Percentiles rank a stretch among this genome's conserved stretches.
phyloP scores from a whole-genome alignment of 2,113 vertebrate genomes.

The Myanophis thanlyinensis region DNA sequence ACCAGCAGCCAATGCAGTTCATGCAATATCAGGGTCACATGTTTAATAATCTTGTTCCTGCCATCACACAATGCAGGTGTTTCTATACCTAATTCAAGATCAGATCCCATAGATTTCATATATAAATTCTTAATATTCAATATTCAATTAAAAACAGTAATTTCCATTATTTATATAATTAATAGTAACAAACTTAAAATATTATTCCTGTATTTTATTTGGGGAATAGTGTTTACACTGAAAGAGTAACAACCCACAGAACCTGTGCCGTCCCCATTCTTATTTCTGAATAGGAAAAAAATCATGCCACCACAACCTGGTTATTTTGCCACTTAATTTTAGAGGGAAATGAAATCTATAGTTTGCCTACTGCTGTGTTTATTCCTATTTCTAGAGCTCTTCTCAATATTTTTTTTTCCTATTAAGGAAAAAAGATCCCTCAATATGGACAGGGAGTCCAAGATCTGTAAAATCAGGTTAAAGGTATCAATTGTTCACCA shows the following conservation, averaged over 20 bases:
- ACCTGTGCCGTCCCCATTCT: not conserved
- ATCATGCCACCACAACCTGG: not conserved
- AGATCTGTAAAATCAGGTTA: not conserved
- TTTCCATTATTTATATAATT: not conserved
- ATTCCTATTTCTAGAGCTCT: not conserved
- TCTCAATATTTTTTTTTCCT: not conserved
- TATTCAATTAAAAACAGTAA: not conserved
- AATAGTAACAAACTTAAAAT: not conserved
- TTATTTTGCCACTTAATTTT: not conserved
- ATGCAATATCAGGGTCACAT: not conserved
- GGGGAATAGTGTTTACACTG: not conserved
- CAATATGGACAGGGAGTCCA: not conserved
- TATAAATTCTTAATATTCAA: not conserved
- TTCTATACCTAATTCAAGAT: not conserved
- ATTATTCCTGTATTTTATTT: not conserved
- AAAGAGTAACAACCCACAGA: not conserved
- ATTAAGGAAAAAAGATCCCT: not conserved
- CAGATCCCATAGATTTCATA: not conserved
- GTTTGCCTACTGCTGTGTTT: not conserved
- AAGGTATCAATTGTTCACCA: not conserved
- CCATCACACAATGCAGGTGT: not conserved
- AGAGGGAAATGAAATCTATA: not conserved
- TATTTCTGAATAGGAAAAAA: not conserved
- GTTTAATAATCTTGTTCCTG: not conserved
- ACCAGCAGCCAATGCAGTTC: not conserved